Conservation (phyloP, 2,113 vertebrate species). For the Pseudonaja textilis region DNA sequence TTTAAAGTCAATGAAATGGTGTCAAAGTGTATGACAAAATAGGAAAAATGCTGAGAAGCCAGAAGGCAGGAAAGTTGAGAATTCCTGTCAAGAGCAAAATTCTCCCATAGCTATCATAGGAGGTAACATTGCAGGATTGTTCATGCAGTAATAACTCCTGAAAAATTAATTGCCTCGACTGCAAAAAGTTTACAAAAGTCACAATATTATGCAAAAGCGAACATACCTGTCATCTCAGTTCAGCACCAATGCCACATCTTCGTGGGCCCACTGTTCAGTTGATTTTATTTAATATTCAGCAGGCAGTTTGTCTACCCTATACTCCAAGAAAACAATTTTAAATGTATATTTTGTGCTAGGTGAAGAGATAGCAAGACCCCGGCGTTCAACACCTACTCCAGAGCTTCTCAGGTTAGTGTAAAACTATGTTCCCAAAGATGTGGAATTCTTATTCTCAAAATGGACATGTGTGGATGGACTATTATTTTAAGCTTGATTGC, state of each 20-base stretch:
- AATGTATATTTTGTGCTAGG: constrained; percentile 64
- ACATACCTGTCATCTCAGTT: background rate
- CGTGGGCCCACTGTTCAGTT: background rate
- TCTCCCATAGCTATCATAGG: background rate
- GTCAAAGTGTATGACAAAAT: background rate
- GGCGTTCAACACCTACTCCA: constrained; percentile 85
- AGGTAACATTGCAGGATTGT: background rate
- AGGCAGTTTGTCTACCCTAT: background rate
- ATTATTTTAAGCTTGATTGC: background rate
- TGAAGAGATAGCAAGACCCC: constrained; percentile 91
- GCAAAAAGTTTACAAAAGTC: background rate
- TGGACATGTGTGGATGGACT: no score
- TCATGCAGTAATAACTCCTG: background rate
- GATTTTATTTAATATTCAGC: background rate
- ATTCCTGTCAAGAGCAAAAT: background rate
- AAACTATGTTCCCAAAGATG: background rate
- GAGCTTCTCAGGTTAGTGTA: constrained; percentile 80
- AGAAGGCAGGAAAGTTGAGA: background rate
- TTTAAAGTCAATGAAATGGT: background rate
- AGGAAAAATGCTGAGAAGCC: background rate
- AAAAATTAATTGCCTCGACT: background rate
- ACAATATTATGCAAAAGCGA: background rate
- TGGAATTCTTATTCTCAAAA: background rate
- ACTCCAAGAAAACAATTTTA: background rate
- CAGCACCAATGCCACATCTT: background rate